A percentile compares a stretch with the other conserved stretches of the same genome.
These are phyloP conservation scores for Anoplophora glabripennis DNA, from an alignment of 1,140 invertebrate genomes.

Conservation along the genomic window DNA sequence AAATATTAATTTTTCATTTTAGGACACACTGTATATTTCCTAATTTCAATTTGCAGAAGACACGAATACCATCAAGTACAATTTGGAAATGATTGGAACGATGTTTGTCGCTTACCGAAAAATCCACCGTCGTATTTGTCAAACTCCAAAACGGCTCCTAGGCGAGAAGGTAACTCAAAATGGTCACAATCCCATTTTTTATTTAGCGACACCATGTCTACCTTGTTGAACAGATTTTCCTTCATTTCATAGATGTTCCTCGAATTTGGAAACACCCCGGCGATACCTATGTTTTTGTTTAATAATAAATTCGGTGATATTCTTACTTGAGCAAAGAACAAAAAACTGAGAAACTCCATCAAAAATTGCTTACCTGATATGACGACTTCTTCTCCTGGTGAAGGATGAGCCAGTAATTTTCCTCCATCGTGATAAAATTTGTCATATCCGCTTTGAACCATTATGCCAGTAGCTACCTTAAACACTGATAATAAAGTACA, in stretches of 20 bases:
- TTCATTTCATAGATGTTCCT: conserved; percentile 74
- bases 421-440: conserved; percentile 13
- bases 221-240: conserved; percentile 76
- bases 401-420: conserved; percentile 23
- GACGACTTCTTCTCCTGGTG: conserved; percentile 73
- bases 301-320: too few relatives aligned
- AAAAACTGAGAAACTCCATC: neutral
- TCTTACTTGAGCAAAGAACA: too few relatives aligned
- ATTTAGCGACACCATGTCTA: conserved; percentile 76
- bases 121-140: conserved; percentile 80
- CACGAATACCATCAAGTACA: too few relatives aligned
- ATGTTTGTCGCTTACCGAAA: conserved; percentile 57
- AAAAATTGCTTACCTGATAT: conserved; percentile 56
- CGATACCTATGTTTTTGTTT: conserved; percentile 70
- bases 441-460: too few relatives aligned
- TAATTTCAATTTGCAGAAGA: too few relatives aligned
- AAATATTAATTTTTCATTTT: too few relatives aligned
- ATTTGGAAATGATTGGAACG: too few relatives aligned
- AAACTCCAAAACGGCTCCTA: conserved; percentile 77
- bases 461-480: too few relatives aligned
- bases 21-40: neutral
- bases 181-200: conserved; percentile 70
- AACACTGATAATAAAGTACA: too few relatives aligned
- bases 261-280: conserved; percentile 84
- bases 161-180: conserved; percentile 67